Evolutionary conservation across 2,113 vertebrate species (phyloP).

Genomic region (Epinephelus moara): DNA sequence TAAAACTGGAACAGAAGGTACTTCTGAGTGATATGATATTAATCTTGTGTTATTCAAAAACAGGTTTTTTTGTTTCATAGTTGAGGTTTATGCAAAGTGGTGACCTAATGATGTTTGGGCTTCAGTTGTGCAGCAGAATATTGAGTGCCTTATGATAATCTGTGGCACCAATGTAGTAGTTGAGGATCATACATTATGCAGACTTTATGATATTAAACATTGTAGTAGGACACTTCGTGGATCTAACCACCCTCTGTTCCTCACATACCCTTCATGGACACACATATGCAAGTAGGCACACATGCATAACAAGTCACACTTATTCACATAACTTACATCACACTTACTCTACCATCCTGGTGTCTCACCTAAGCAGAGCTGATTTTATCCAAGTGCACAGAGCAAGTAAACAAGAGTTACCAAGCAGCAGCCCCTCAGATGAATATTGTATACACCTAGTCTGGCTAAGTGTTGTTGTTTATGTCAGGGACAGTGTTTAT

Average conservation of each 20-base stretch:
- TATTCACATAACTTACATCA: conserved; percentile 59
- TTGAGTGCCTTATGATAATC: conserved; percentile 69
- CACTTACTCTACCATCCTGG: conserved; percentile 51
- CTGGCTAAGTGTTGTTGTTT: conserved; percentile 87
- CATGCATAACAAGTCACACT: conserved; percentile 39
- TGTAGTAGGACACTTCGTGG: conserved; percentile 63
- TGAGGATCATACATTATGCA: conserved; percentile 79
- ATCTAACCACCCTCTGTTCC: conserved; percentile 62
- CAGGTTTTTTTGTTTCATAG: conserved; percentile 24
- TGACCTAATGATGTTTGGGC: conserved; percentile 60
- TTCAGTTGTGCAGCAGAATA: conserved; percentile 52
- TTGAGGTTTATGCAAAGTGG: conserved; percentile 43
- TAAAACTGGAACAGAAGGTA: conserved; percentile 34
- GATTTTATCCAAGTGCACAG: conserved; percentile 69
- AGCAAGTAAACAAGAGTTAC: conserved; percentile 83
- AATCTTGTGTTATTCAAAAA: conserved; percentile 41
- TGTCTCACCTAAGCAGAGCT: conserved; percentile 70
- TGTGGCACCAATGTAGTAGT: conserved; percentile 51
- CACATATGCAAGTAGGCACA: conserved; percentile 16
- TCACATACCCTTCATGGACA: conserved; percentile 45
- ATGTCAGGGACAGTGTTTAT: conserved; percentile 87
- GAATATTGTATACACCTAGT: conserved; percentile 86
- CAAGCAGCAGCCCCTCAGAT: conserved; percentile 80
- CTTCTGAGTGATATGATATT: conserved; percentile 38
- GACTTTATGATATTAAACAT: conserved; percentile 61